These are phyloP conservation scores for Sialia sialis DNA, from an alignment of 2,113 vertebrate genomes.

Conservation along the genomic window DNA sequence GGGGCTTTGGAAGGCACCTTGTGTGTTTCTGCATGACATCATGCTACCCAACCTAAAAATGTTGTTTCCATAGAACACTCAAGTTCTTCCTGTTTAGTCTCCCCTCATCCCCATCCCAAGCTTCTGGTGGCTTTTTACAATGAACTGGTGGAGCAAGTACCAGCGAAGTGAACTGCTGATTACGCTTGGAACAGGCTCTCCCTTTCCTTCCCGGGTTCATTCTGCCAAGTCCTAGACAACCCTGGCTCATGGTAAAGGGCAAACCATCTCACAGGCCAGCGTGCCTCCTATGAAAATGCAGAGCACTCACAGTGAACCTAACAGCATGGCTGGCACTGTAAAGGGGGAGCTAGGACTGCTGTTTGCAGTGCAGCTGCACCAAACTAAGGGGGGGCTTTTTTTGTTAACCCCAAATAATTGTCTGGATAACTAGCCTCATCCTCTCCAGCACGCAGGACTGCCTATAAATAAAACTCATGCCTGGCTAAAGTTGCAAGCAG, in stretches of 20 bases:
- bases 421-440: neutral
- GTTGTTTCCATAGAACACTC: neutral
- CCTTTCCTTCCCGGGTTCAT: neutral
- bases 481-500: neutral
- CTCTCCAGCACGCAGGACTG: neutral
- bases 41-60: neutral
- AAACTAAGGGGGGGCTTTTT: neutral
- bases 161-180: neutral
- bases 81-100: conserved; percentile 11
- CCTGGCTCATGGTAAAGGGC: neutral
- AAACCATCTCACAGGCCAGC: neutral
- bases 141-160: neutral
- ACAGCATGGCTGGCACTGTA: neutral
- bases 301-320: accelerated
- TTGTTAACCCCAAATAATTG: neutral
- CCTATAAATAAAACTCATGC: neutral
- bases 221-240: neutral
- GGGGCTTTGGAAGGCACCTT: neutral
- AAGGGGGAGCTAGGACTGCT: neutral
- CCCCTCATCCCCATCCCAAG: neutral
- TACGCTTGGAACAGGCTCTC: neutral
- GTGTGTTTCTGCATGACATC: neutral
- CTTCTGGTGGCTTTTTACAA: neutral
- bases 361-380: neutral
- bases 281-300: accelerated